Conservation (phyloP, 2,888 invertebrate genomes). For the Megaustenia siamemsis region DNA sequence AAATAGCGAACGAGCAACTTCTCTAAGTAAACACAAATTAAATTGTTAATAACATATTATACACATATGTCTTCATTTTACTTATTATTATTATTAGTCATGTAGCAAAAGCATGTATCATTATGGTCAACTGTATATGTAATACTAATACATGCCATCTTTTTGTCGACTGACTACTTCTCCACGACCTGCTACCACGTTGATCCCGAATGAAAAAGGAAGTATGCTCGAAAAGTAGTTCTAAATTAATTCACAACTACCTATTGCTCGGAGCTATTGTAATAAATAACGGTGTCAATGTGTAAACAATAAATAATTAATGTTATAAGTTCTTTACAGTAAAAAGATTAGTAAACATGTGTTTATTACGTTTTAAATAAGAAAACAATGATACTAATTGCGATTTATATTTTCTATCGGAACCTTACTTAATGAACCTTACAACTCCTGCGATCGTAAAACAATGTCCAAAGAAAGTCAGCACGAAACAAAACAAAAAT, state of each 20-base stretch:
- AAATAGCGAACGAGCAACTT: too few species aligned
- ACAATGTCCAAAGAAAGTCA: too few species aligned
- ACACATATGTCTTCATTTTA: too few species aligned
- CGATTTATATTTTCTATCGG: background rate
- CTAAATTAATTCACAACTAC: background rate
- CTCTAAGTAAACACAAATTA: too few species aligned
- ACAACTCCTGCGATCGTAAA: too few species aligned
- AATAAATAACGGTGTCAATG: background rate
- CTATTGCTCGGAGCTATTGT: too few species aligned
- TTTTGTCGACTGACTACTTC: background rate
- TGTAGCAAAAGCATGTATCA: too few species aligned
- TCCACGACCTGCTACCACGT: slow-evolving; percentile 23
- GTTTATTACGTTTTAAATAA: background rate
- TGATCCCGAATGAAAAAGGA: slow-evolving; percentile 29
- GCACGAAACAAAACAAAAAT: too few species aligned
- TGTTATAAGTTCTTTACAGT: background rate
- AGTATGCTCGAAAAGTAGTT: background rate
- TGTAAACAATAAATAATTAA: background rate
- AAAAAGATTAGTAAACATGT: background rate
- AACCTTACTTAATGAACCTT: background rate
- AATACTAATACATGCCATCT: background rate
- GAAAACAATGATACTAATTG: background rate
- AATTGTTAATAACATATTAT: too few species aligned
- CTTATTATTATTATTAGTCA: too few species aligned
- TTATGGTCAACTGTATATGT: background rate